These are phyloP conservation scores for Cryptosula pallasiana DNA, from an alignment of 2,888 invertebrate genomes.

Conservation along the genomic window DNA sequence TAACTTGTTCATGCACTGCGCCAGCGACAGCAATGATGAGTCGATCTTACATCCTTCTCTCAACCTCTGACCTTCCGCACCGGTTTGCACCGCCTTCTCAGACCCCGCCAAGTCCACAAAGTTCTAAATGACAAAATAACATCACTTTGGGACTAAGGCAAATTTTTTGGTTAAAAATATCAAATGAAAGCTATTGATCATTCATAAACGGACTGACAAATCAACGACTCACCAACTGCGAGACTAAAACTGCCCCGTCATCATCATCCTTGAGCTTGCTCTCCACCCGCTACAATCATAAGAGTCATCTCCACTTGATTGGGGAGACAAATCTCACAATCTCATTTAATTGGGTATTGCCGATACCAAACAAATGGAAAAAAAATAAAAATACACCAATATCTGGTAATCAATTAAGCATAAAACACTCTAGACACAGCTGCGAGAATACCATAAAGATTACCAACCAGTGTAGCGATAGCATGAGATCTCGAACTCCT, in stretches of 20 bases:
- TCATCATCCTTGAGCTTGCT: constrained; percentile 7
- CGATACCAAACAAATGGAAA: no score
- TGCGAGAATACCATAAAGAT: no score
- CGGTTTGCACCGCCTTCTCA: constrained; percentile 72
- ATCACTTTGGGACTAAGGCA: no score
- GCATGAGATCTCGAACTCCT: constrained; percentile 82
- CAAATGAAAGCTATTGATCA: neutral
- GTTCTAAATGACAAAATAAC: no score
- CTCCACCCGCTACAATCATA: neutral
- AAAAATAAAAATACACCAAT: no score
- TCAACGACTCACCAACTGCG: constrained; percentile 62
- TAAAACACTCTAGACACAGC: no score
- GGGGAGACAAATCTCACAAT: no score
- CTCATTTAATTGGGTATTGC: no score
- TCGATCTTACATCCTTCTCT: constrained; percentile 80
- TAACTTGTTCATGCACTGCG: constrained; percentile 75
- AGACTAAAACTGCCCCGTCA: constrained; percentile 67
- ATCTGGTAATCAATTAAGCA: no score
- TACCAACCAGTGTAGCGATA: constrained; percentile 78
- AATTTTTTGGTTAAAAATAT: no score
- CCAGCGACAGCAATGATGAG: constrained; percentile 65
- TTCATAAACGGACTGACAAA: neutral
- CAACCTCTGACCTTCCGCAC: constrained; percentile 69
- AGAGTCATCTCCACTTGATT: no score
- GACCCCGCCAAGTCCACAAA: constrained; percentile 87